Conservation (phyloP, 2,797 vertebrate genomes). For the Vultur gryphus region DNA sequence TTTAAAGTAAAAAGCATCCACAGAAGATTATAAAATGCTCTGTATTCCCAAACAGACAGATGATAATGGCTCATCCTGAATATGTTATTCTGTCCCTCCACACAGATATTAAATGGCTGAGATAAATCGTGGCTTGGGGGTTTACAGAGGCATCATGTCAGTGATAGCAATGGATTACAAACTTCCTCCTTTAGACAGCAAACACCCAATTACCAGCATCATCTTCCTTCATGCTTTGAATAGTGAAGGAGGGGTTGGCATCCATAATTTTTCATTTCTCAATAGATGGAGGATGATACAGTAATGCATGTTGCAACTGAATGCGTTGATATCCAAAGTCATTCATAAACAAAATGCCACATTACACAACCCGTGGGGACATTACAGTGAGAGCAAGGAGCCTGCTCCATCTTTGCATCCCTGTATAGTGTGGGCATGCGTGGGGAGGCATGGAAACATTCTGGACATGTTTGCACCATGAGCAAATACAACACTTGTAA, state of each 20-base stretch:
- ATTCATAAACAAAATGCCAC: neutral
- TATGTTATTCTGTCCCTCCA: neutral
- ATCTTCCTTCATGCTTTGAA: constrained; percentile 10
- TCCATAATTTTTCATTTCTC: constrained; percentile 9
- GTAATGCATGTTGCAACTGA: neutral
- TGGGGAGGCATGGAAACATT: neutral
- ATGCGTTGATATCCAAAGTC: neutral
- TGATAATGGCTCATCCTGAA: constrained; percentile 46
- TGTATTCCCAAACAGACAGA: constrained; percentile 22
- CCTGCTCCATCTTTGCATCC: neutral
- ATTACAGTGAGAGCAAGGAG: neutral
- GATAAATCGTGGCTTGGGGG: constrained; percentile 25
- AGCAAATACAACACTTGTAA: neutral
- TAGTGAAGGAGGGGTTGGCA: constrained; percentile 1
- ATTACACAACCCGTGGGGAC: rapidly evolving
- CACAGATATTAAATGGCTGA: constrained; percentile 42
- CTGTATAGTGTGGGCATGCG: rapidly evolving
- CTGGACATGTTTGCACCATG: rapidly evolving
- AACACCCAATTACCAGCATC: constrained; percentile 48
- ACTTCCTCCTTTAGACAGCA: constrained; percentile 47
- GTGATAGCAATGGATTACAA: constrained; percentile 1
- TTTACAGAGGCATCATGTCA: constrained; percentile 32
- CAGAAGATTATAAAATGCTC: constrained; percentile 11
- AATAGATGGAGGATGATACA: neutral
- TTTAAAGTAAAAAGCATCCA: constrained; percentile 33